These are phyloP conservation scores for Dryas iulia DNA, from an alignment of 1,140 invertebrate species.

Conservation along the genomic window DNA sequence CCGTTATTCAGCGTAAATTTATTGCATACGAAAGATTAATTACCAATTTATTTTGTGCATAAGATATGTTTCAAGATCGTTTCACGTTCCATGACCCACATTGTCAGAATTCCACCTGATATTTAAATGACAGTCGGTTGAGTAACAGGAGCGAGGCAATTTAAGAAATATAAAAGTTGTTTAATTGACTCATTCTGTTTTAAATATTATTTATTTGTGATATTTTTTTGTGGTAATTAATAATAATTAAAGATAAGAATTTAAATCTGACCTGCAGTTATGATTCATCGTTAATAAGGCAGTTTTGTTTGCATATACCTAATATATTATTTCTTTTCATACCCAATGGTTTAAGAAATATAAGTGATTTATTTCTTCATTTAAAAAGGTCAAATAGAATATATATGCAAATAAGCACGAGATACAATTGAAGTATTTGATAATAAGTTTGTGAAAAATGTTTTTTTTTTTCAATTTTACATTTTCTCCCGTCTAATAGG, in stretches of 20 bases:
- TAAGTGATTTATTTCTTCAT: too few species aligned
- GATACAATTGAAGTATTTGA: too few species aligned
- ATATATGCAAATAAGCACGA: too few species aligned
- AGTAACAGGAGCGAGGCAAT: not conserved
- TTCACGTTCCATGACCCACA: slow-evolving; percentile 14
- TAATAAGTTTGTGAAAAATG: too few species aligned
- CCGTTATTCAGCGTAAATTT: slow-evolving; percentile 21
- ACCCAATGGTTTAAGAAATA: too few species aligned
- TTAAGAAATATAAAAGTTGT: not conserved
- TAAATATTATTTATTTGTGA: not conserved
- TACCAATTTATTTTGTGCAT: slow-evolving; percentile 35
- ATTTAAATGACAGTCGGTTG: not conserved
- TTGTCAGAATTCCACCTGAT: slow-evolving; percentile 6
- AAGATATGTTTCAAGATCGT: slow-evolving; percentile 25
- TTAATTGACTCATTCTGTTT: not conserved
- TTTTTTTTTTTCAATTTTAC: too few species aligned
- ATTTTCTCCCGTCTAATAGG: too few species aligned
- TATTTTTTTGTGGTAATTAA: not conserved
- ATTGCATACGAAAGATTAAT: slow-evolving; percentile 33
- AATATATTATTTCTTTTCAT: too few species aligned
- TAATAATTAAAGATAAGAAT: not conserved
- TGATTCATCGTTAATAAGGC: too few species aligned
- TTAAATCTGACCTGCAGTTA: too few species aligned
- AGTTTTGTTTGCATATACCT: too few species aligned
- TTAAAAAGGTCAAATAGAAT: too few species aligned